Conservation (phyloP, 2,888 invertebrate species). For the Glyphotaelius pellucidus region DNA sequence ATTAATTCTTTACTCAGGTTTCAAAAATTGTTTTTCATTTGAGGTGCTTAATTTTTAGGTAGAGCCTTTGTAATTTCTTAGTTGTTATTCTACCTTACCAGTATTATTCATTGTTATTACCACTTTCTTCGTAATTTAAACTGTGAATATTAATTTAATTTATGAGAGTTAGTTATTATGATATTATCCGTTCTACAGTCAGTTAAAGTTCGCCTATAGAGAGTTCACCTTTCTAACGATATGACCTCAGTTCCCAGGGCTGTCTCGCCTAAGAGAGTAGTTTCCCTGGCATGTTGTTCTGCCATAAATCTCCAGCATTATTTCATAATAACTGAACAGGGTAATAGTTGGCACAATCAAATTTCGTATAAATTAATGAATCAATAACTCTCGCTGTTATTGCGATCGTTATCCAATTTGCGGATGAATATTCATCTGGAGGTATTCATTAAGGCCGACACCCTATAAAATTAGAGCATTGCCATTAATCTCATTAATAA, state of each 20-base stretch:
- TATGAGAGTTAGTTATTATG: not conserved
- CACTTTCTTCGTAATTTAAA: not conserved
- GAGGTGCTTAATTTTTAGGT: not conserved
- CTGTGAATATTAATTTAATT: not conserved
- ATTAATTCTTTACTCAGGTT: not conserved
- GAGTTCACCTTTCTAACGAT: not conserved
- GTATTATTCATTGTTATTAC: too few species aligned
- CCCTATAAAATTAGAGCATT: slow-evolving; percentile 34
- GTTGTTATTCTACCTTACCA: not conserved
- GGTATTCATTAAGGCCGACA: slow-evolving; percentile 38
- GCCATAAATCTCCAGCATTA: not conserved
- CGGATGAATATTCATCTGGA: slow-evolving; percentile 27
- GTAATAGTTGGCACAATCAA: slow-evolving; percentile 14
- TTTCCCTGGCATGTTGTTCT: not conserved
- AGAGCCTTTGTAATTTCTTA: not conserved
- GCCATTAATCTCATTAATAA: slow-evolving; percentile 28
- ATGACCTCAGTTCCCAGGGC: not conserved
- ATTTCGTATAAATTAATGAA: not conserved
- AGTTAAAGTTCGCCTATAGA: not conserved
- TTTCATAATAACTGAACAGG: not conserved
- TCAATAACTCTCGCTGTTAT: slow-evolving; percentile 3
- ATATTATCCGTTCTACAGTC: not conserved
- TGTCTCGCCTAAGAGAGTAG: not conserved
- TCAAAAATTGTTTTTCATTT: not conserved
- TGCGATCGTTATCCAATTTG: slow-evolving; percentile 3